Evolutionary conservation across 53 echinoderm and acorn worm species (phyloP).

Genomic region (Astropecten irregularis): DNA sequence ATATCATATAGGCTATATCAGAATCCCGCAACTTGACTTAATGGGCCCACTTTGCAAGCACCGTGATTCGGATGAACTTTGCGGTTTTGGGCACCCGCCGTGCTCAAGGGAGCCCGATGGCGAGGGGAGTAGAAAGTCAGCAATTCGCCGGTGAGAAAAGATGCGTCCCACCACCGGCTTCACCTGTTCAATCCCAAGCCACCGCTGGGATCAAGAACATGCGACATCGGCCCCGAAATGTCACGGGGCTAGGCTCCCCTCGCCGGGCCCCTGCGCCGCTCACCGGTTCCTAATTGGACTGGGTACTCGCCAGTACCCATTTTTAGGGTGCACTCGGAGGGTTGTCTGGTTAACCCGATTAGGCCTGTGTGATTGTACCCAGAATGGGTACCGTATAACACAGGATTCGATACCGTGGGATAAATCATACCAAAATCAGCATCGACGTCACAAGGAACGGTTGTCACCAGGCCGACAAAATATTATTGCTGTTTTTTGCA

Average conservation of each 20-base stretch:
- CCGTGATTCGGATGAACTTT: constrained; percentile 32
- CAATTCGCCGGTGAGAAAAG: constrained; percentile 46
- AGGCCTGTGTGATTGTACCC: constrained; percentile 4
- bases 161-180: constrained; percentile 10
- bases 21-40: background rate
- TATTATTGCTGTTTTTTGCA: background rate
- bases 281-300: constrained; percentile 23
- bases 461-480: background rate
- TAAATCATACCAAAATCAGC: no score
- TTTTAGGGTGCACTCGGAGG: background rate
- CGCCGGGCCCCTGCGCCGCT: background rate
- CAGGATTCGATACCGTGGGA: constrained; percentile 40
- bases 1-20: no score
- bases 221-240: constrained; percentile 36
- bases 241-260: constrained; percentile 30
- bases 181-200: constrained; percentile 27
- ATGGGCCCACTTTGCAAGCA: background rate
- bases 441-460: background rate
- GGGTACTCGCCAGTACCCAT: constrained; percentile 9
- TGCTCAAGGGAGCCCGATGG: background rate
- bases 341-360: constrained; percentile 36
- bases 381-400: constrained; percentile 22
- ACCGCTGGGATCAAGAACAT: constrained; percentile 33
- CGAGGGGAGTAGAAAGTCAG: background rate
- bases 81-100: constrained; percentile 28